These are phyloP conservation scores for Colaptes auratus DNA, from an alignment of 2,113 vertebrate species.

Conservation along the genomic window DNA sequence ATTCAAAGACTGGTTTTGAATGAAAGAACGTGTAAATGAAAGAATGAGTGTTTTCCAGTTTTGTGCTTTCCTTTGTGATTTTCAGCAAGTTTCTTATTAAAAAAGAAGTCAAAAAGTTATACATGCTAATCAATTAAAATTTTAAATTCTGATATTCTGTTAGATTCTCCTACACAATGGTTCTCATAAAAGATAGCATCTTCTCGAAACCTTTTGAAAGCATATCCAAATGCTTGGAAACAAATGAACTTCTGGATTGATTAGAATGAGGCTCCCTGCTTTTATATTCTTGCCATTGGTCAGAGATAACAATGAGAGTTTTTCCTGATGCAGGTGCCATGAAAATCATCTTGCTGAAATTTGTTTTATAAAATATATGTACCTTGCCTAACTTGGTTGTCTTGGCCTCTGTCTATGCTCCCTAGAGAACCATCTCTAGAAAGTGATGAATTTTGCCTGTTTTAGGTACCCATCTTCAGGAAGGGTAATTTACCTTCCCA, in stretches of 20 bases:
- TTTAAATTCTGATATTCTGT: neutral
- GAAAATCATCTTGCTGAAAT: neutral
- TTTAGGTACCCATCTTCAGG: neutral
- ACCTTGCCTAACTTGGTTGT: neutral
- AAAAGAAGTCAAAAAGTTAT: no score
- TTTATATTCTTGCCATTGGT: neutral
- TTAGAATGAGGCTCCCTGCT: accelerated
- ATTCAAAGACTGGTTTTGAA: neutral
- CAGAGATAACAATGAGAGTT: neutral
- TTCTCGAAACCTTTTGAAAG: neutral
- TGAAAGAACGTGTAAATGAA: neutral
- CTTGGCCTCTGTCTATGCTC: neutral
- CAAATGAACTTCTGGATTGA: neutral
- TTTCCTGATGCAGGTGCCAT: neutral
- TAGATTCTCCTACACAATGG: neutral
- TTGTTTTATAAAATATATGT: neutral
- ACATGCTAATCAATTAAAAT: neutral
- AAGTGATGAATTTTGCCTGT: neutral
- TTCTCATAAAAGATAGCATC: neutral
- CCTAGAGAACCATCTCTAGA: neutral
- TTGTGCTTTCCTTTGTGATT: neutral
- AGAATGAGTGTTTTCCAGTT: neutral
- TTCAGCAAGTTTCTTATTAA: neutral
- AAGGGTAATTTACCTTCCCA: neutral
- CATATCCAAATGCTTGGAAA: neutral